phyloP scores from a whole-genome alignment of 2,888 invertebrate species.

The Latheticus oryzae region DNA sequence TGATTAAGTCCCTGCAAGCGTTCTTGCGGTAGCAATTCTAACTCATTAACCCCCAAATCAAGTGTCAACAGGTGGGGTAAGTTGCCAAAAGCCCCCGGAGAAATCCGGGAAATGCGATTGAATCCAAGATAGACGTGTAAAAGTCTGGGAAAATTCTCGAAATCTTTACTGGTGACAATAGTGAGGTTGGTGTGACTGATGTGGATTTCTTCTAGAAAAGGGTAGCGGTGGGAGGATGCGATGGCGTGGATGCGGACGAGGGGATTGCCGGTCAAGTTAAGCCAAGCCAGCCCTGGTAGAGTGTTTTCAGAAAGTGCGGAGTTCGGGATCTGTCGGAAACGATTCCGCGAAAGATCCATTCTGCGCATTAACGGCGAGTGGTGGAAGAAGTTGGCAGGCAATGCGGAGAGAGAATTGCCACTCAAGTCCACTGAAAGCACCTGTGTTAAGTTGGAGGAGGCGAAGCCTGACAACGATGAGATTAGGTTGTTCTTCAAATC shows the following conservation, averaged over 20 bases:
- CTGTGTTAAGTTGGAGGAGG: constrained; percentile 79
- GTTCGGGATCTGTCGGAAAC: constrained; percentile 83
- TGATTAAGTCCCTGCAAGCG: constrained; percentile 82
- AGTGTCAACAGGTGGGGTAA: constrained; percentile 80
- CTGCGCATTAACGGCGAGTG: constrained; percentile 78
- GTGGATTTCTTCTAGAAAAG: constrained; percentile 84
- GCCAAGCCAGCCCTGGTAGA: constrained; percentile 76
- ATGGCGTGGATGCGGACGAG: constrained; percentile 80
- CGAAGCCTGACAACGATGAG: constrained; percentile 80
- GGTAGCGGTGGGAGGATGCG: constrained; percentile 77
- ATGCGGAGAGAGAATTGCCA: constrained; percentile 78
- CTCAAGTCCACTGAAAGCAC: constrained; percentile 81
- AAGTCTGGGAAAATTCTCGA: constrained; percentile 83
- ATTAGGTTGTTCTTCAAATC: constrained; percentile 82
- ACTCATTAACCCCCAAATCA: constrained; percentile 84
- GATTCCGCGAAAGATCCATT: constrained; percentile 82
- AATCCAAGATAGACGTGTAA: constrained; percentile 79
- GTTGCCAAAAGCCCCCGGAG: constrained; percentile 86
- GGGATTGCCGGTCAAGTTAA: constrained; percentile 88
- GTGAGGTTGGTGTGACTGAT: constrained; percentile 84
- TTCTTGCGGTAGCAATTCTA: constrained; percentile 86
- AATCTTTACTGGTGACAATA: constrained; percentile 86
- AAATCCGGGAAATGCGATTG: constrained; percentile 82
- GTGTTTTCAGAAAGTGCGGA: constrained; percentile 80
- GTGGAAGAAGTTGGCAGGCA: constrained; percentile 85